Percentiles rank a stretch among this genome's conserved stretches.
phyloP scores from a whole-genome alignment of 1,140 invertebrate genomes.

The Saccostrea glomerata region DNA sequence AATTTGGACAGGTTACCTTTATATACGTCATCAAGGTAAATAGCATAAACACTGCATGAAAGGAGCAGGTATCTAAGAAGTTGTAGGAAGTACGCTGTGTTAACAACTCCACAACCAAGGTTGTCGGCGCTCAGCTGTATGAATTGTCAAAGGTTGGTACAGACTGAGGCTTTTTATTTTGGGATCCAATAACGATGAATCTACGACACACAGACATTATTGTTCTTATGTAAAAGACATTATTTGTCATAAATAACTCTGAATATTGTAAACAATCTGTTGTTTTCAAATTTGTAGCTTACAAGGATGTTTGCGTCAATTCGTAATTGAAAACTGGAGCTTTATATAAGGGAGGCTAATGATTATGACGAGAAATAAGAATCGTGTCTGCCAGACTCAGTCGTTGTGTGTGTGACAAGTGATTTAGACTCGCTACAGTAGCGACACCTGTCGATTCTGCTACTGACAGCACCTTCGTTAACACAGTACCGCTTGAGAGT shows the following conservation, averaged over 20 bases:
- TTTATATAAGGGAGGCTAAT: neutral
- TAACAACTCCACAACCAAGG: conserved; percentile 5
- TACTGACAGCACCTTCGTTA: neutral
- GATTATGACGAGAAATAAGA: neutral
- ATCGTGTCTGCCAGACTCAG: neutral
- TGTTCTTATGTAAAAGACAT: neutral
- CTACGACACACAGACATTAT: neutral
- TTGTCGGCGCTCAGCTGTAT: neutral
- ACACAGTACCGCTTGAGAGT: neutral
- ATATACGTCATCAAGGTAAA: neutral
- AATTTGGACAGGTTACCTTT: too few species aligned
- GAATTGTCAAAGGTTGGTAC: neutral
- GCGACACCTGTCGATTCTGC: neutral
- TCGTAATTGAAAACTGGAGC: neutral
- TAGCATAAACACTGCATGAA: neutral
- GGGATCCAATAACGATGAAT: neutral
- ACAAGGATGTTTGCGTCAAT: neutral
- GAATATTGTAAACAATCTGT: neutral
- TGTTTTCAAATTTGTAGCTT: neutral
- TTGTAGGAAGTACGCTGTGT: neutral
- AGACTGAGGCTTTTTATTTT: neutral
- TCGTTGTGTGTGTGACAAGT: neutral
- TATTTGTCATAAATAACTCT: neutral
- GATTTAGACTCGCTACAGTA: neutral
- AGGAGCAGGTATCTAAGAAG: neutral